phyloP scores from a whole-genome alignment of 2,113 vertebrate species.

The Thunnus thynnus region DNA sequence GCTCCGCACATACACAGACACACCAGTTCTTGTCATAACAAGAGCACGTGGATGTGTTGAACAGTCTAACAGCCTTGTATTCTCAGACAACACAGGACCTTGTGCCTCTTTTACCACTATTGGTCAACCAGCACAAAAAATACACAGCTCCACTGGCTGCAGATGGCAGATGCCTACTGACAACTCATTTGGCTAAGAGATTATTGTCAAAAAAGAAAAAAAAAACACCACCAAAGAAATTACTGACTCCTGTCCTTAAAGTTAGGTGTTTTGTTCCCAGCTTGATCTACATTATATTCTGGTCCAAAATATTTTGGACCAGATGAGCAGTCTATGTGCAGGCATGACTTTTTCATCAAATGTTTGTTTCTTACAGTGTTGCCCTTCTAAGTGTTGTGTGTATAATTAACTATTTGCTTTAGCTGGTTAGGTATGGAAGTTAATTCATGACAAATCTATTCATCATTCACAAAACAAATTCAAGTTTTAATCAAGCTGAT shows the following conservation, averaged over 20 bases:
- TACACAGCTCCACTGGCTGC: background rate
- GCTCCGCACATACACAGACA: constrained; percentile 25
- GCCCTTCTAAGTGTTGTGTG: background rate
- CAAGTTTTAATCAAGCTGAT: background rate
- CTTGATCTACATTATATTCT: background rate
- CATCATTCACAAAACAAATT: background rate
- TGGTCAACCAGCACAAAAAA: background rate
- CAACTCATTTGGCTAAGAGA: background rate
- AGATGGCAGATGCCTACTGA: background rate
- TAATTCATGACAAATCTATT: background rate
- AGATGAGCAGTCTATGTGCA: background rate
- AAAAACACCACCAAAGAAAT: background rate
- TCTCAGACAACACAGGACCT: constrained; percentile 39
- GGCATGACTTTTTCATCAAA: background rate
- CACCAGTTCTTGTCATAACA: constrained; percentile 51
- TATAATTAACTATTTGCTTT: background rate
- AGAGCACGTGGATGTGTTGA: constrained; percentile 39
- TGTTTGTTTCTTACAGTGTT: background rate
- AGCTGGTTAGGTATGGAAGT: background rate
- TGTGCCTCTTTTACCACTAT: constrained; percentile 15
- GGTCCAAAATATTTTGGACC: background rate
- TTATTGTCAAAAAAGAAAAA: background rate
- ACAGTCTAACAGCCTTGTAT: constrained; percentile 6
- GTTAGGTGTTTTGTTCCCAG: background rate
- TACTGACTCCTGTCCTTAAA: background rate